phyloP scores from a whole-genome alignment of 2,797 vertebrate genomes.

The Mus spretus region DNA sequence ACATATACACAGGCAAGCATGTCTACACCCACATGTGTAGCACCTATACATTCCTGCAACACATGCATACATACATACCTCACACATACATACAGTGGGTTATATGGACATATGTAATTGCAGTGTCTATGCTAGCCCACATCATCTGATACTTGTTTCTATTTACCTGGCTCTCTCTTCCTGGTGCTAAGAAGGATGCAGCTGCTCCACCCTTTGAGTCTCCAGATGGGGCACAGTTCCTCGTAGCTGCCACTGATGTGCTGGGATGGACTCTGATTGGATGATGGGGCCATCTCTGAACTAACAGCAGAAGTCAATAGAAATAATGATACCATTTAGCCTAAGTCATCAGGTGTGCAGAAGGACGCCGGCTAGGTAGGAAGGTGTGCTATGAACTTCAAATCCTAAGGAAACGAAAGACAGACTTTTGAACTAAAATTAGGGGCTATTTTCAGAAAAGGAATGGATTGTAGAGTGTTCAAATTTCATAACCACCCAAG shows the following conservation, averaged over 20 bases:
- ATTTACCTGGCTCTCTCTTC: neutral
- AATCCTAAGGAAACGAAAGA: neutral
- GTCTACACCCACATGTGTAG: neutral
- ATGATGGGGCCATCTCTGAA: neutral
- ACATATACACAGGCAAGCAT: neutral
- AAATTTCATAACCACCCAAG: neutral
- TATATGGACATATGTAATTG: neutral
- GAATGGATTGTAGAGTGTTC: neutral
- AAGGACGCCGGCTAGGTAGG: accelerated
- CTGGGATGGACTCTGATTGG: neutral
- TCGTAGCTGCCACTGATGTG: neutral
- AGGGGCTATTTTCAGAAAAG: neutral
- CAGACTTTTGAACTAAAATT: neutral
- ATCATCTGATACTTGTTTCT: neutral
- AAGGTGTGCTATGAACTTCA: neutral
- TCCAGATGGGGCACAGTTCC: neutral
- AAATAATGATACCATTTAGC: neutral
- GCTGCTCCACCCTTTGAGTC: neutral
- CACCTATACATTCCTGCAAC: neutral
- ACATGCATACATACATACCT: too few species aligned
- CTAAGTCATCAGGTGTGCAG: neutral
- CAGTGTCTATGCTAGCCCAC: neutral
- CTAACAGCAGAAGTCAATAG: neutral
- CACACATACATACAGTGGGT: neutral
- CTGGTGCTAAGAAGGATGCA: constrained; percentile 13